A percentile compares a stretch with the other conserved stretches of the same genome.
phyloP scores from a whole-genome alignment of 2,113 vertebrate genomes.

The Accipiter cooperii region DNA sequence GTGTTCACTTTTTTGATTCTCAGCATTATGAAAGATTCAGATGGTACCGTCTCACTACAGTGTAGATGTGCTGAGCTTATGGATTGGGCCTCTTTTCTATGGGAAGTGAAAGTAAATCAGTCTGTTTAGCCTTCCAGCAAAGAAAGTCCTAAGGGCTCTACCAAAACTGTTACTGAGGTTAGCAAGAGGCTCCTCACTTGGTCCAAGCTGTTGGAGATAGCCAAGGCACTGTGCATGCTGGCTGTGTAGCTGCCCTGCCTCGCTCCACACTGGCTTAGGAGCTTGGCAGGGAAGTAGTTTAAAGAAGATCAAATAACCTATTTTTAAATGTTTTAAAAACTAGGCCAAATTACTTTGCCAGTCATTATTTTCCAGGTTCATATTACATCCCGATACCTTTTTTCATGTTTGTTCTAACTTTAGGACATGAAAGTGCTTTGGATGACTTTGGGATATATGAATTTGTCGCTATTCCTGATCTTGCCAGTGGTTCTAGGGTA shows the following conservation, averaged over 20 bases:
- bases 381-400: background rate
- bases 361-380: background rate
- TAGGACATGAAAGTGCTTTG: conserved; percentile 90
- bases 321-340: background rate
- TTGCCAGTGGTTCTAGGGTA: conserved; percentile 80
- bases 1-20: background rate
- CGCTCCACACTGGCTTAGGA: background rate
- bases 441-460: conserved; percentile 98
- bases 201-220: background rate
- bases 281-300: background rate
- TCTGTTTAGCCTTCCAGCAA: background rate
- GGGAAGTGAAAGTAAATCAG: background rate
- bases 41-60: background rate
- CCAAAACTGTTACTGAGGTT: background rate
- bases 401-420: background rate
- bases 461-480: conserved; percentile 87
- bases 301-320: background rate
- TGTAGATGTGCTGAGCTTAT: background rate
- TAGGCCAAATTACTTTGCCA: background rate
- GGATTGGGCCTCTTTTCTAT: background rate
- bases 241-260: background rate
- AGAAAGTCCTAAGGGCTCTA: background rate
- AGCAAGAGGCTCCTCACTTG: background rate
- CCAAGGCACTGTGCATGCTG: background rate
- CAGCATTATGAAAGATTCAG: background rate